Evolutionary conservation across 2,888 invertebrate genomes (phyloP).

Genomic region (Drosophila siamana): DNA sequence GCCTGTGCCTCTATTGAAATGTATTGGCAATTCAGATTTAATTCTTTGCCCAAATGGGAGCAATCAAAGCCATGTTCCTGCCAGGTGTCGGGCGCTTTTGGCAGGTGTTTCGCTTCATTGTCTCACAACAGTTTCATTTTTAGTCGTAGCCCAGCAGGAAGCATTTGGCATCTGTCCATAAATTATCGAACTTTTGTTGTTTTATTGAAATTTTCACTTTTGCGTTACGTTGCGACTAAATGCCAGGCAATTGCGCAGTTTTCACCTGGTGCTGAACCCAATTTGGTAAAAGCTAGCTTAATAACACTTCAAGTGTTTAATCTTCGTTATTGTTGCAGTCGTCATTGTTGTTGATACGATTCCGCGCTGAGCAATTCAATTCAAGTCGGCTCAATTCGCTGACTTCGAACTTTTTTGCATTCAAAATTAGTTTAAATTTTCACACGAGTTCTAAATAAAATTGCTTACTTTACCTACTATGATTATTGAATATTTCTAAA

Average conservation of each 20-base stretch:
- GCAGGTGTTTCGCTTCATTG: constrained; percentile 76
- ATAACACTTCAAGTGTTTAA: constrained; percentile 34
- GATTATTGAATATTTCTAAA: background rate
- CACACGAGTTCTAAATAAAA: background rate
- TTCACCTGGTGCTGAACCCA: constrained; percentile 48
- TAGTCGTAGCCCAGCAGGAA: constrained; percentile 58
- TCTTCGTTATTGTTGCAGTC: background rate
- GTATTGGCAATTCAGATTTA: constrained; percentile 53
- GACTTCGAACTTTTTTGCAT: too few species aligned
- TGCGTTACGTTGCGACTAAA: constrained; percentile 25
- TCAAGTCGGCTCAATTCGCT: background rate
- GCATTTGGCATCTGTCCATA: constrained; percentile 66
- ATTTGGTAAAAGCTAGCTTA: constrained; percentile 61
- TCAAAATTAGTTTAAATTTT: background rate
- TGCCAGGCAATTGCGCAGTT: constrained; percentile 50
- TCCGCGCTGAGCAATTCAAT: background rate
- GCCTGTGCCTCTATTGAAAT: constrained; percentile 35
- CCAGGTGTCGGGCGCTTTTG: constrained; percentile 56
- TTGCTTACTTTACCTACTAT: background rate
- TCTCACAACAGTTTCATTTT: constrained; percentile 19
- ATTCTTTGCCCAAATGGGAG: constrained; percentile 74
- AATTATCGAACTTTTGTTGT: constrained; percentile 46
- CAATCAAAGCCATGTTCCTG: constrained; percentile 38
- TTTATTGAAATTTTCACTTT: constrained; percentile 46
- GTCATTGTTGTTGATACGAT: too few species aligned